Conservation (phyloP, 2,797 vertebrate genomes). For the Sebastes aleutianus region DNA sequence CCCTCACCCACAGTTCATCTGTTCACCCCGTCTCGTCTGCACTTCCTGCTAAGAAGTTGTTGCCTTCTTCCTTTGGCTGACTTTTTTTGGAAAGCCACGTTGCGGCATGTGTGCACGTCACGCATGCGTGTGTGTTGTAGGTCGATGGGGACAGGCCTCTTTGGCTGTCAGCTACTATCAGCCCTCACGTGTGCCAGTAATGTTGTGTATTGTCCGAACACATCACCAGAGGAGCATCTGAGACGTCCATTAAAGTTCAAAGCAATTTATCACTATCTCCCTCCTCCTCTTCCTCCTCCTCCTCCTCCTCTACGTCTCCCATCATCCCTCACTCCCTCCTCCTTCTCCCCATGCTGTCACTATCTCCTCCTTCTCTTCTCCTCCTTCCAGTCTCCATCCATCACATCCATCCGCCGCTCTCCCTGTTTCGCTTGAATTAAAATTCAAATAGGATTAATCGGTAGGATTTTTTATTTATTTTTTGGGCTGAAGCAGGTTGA, state of each 20-base stretch:
- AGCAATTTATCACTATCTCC: conserved; percentile 75
- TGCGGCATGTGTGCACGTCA: conserved; percentile 17
- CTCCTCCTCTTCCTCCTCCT: conserved; percentile 36
- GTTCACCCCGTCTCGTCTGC: conserved; percentile 4
- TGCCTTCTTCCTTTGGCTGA: conserved; percentile 44
- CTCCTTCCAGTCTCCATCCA: conserved; percentile 55
- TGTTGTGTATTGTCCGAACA: conserved; percentile 80
- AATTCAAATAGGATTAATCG: conserved; percentile 64
- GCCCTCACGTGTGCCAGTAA: conserved; percentile 75
- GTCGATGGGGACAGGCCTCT: conserved; percentile 71
- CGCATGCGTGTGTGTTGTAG: conserved; percentile 34
- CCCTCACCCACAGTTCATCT: conserved; percentile 33
- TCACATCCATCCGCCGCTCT: conserved; percentile 33
- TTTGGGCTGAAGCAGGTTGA: conserved; percentile 33
- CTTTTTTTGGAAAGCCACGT: conserved; percentile 45
- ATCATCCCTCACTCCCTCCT: conserved; percentile 54
- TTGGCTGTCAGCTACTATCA: conserved; percentile 76
- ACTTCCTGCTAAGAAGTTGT: conserved; percentile 36
- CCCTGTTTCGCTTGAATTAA: conserved; percentile 49
- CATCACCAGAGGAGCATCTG: conserved; percentile 75
- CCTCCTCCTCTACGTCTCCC: conserved; percentile 36
- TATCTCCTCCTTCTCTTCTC: conserved; percentile 50
- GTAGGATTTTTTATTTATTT: not conserved
- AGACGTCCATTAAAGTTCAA: conserved; percentile 82
- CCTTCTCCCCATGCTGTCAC: conserved; percentile 52